These are phyloP conservation scores for Scolopax mira DNA, from an alignment of 2,113 vertebrate species.

Conservation along the genomic window DNA sequence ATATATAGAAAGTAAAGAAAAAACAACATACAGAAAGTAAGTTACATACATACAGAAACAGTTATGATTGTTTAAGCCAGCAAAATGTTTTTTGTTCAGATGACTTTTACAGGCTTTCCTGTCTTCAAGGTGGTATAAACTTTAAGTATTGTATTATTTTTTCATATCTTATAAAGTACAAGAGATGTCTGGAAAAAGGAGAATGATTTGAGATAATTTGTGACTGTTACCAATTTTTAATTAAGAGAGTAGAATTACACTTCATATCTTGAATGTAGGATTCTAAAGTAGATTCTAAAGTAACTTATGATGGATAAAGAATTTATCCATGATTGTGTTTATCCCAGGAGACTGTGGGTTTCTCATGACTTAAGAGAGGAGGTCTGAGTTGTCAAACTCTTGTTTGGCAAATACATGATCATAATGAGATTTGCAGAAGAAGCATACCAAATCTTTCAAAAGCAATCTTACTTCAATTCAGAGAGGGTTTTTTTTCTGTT, in stretches of 20 bases:
- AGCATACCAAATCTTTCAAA: not conserved
- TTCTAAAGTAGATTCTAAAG: not conserved
- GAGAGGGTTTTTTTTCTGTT: not conserved
- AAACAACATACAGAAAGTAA: not conserved
- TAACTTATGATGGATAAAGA: not conserved
- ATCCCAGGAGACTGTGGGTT: not conserved
- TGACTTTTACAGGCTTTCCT: not conserved
- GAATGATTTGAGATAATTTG: not conserved
- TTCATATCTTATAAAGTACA: not conserved
- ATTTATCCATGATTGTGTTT: not conserved
- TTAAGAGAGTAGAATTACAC: not conserved
- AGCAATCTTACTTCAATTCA: not conserved
- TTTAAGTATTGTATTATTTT: not conserved
- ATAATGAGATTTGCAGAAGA: not conserved
- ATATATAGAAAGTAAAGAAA: not conserved
- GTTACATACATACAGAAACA: too few relatives aligned
- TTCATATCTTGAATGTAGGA: not conserved
- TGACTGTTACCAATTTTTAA: not conserved
- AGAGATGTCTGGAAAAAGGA: not conserved
- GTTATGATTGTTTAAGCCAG: not conserved
- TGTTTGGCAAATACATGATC: not conserved
- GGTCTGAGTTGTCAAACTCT: not conserved
- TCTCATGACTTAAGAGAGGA: not conserved
- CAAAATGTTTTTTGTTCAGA: not conserved
- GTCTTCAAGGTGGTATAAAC: not conserved